Evolutionary conservation across 2,888 invertebrate genomes (phyloP), one percentile per base, ranked within the genome.

Genomic region (Apodemia zela): DNA sequence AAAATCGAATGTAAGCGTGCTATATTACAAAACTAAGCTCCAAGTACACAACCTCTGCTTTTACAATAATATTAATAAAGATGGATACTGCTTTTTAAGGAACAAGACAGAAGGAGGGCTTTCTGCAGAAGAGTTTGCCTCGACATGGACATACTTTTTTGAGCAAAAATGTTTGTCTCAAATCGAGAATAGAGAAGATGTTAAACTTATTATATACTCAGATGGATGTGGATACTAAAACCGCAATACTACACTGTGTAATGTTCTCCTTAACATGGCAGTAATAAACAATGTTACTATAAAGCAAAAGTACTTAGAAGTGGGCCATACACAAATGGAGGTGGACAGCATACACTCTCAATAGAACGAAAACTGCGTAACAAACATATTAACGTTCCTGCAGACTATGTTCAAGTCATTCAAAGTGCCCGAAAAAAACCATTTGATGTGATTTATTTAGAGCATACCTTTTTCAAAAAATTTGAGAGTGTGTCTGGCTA

Each of bases 281-380:
- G 25, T 45, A n/a, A 45, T 18, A 45, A 17, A 60, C 17, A 45
- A 60, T 3, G 15, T 60, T 3, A 45, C 45, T 13, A 60, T 60
- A 8, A 47, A 60, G n/a, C 60, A 60, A 45, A 60, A 60, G 18
- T 60, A 45, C 47, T 60, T 45, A 60, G 60, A 60, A 45, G 60
- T 60, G 3, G 60, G 47, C 13, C 60, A 60, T 13, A 60, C 60
- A 13, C 60, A 60, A 45, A 60, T 60, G 60, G 60, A 60, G n/a
- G 60, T 45, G n/a, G 45, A 60, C 42, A 10, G 42, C 18, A 60
- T 60, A 47, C 60, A 60, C 18, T 60, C 60, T 18, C 8, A n/a
- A 60, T 60, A 25, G 60, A 60, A 45, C 18, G 60, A 11, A 13
- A 25, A 13, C 11, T 60, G 13, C 13, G 29, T 25, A 21, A 45